Conservation (phyloP, 2,797 vertebrate species). For the Phoeniculus purpureus region DNA sequence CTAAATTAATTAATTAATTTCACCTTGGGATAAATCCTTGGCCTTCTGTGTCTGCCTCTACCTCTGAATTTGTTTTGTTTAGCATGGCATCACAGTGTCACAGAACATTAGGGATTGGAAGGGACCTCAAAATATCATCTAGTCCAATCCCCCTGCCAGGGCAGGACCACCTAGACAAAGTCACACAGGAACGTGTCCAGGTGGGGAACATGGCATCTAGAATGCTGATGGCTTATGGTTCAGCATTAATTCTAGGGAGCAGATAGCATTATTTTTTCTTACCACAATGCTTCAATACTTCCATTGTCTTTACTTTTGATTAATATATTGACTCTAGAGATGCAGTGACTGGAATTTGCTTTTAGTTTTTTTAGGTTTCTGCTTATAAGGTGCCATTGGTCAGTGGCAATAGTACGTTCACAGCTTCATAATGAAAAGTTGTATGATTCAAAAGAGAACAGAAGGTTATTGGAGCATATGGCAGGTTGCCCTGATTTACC, state of each 20-base stretch:
- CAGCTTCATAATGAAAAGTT: constrained; percentile 24
- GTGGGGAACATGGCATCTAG: not conserved
- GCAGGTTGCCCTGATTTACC: constrained; percentile 47
- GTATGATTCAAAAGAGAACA: constrained; percentile 19
- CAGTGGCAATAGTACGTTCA: not conserved
- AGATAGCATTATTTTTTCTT: constrained; percentile 27
- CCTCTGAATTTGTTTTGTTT: not conserved
- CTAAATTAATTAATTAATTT: no score
- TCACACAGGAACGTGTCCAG: no score
- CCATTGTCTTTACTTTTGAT: constrained; percentile 9
- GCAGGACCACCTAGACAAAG: no score
- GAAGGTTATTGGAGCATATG: constrained; percentile 20
- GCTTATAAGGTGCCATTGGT: not conserved
- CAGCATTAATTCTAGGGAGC: constrained; percentile 3
- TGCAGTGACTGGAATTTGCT: not conserved
- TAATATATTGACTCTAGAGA: constrained; percentile 7
- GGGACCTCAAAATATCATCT: no score
- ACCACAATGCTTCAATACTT: not conserved
- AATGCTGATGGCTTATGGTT: not conserved
- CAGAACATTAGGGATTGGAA: no score
- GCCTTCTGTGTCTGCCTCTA: not conserved
- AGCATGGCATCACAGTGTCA: not conserved
- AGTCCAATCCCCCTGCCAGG: no score
- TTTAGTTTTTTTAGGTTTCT: not conserved
- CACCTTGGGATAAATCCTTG: no score